Conservation (phyloP, 2,888 invertebrate species). For the Oxyscelio sp. region DNA sequence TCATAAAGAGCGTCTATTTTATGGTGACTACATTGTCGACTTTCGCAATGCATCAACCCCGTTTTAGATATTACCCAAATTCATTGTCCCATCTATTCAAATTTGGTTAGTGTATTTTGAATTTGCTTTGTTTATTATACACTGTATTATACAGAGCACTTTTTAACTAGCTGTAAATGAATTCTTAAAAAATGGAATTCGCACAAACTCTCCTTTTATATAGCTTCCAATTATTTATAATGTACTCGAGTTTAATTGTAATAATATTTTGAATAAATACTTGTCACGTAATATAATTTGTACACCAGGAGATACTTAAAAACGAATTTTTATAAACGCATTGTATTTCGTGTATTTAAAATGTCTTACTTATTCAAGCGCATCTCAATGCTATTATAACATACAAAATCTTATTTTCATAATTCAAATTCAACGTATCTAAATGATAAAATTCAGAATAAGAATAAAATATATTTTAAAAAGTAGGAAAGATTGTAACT, state of each 20-base stretch:
- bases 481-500: neutral
- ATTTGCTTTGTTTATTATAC: constrained; percentile 47
- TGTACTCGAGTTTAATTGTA: constrained; percentile 1
- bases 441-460: neutral
- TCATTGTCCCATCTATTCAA: constrained; percentile 56
- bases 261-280: neutral
- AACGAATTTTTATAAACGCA: no score
- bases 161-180: no score
- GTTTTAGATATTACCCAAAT: constrained; percentile 60
- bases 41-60: constrained; percentile 62
- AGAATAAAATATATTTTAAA: neutral
- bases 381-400: neutral
- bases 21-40: constrained; percentile 60
- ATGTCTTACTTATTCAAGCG: neutral
- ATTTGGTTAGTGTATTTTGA: constrained; percentile 48
- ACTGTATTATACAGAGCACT: no score
- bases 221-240: no score
- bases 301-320: neutral
- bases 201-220: no score
- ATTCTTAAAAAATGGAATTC: no score
- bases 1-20: constrained; percentile 70
- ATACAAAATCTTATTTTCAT: constrained; percentile 1
- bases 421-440: neutral
- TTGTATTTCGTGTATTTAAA: neutral
- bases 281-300: neutral